Evolutionary conservation across 2,888 invertebrate genomes (phyloP), one percentile per base, ranked within the genome.

Genomic region (Eristalinus aeneus): DNA sequence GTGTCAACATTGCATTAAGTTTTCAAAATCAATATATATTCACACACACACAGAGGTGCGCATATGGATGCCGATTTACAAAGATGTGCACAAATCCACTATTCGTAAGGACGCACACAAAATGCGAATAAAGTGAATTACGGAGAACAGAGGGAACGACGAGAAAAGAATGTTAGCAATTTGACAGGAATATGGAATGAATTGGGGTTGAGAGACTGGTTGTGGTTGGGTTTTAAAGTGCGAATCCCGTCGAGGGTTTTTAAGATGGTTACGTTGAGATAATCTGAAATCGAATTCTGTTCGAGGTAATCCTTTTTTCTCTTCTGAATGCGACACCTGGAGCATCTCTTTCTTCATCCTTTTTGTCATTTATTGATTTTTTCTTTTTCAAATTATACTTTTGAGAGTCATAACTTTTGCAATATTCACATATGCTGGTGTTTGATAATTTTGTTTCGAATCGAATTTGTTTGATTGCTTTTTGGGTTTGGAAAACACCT

Each of bases 241-340:
- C 23, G 34, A 53, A 83, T 78, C 60, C 83, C 63, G 78, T 72
- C 72, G 61, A 76, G 76, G 77, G 65, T 73, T 32, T 74, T 23
- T 76, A 54, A 80, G 80, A 85, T 85, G 68, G 67, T 67, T 77
- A 69, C 68, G 68, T 53, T 68, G 56, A 81, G 68, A 77, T 86
- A 86, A 82, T 82, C 73, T 74, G 77, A 86, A 86, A 86, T 82
- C 82, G 86, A 86, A 86, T 86, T 86, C 74, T 69, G 27, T 73
- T 82, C 67, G 73, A 69, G 71, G 73, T 46, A 46, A 46, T 46
- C 46, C 74, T 74, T 82, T 82, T 77, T 86, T 64, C 74, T 82
- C 69, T 74, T 73, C 81, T 27, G 2, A 69, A 71, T 74, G 71
- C 54, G 65, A 82, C 86, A 86, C 86, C 86, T 86, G 86, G 69